A percentile compares a stretch with the other conserved stretches of the same genome.
phyloP scores from a whole-genome alignment of 2,797 vertebrate genomes.

The Bradypus variegatus region DNA sequence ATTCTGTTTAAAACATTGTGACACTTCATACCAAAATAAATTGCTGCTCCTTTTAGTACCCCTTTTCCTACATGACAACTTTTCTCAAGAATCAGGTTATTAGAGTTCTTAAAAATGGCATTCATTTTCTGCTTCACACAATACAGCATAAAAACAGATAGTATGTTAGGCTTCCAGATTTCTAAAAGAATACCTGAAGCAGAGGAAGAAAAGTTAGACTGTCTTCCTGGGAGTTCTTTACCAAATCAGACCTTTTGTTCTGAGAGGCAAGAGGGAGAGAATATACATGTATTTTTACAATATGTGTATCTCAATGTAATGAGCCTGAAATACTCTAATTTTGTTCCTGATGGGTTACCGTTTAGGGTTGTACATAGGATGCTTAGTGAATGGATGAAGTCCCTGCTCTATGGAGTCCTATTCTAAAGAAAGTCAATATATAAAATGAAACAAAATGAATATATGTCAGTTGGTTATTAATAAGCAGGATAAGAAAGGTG shows the following conservation, averaged over 20 bases:
- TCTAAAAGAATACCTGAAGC: background rate
- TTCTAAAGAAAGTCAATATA: background rate
- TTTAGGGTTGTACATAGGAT: background rate
- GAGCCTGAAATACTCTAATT: background rate
- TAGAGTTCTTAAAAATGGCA: background rate
- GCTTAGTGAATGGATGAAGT: background rate
- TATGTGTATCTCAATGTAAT: background rate
- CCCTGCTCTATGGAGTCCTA: background rate
- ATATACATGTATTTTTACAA: background rate
- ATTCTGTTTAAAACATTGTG: background rate
- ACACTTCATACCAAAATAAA: slow-evolving; percentile 17
- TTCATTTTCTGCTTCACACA: background rate
- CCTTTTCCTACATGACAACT: background rate
- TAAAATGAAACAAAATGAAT: background rate
- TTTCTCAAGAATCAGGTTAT: background rate
- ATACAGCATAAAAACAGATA: background rate
- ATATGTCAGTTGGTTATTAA: background rate
- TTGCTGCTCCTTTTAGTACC: background rate
- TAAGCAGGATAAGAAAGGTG: background rate
- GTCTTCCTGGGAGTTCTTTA: background rate
- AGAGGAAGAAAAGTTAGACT: background rate
- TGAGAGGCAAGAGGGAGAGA: background rate
- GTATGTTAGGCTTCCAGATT: background rate
- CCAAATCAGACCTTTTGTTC: background rate
- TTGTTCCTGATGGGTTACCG: background rate